Percentiles rank a stretch among this genome's conserved stretches.
These are phyloP conservation scores for Cantharis lateralis DNA, from an alignment of 2,888 invertebrate species.

Conservation along the genomic window DNA sequence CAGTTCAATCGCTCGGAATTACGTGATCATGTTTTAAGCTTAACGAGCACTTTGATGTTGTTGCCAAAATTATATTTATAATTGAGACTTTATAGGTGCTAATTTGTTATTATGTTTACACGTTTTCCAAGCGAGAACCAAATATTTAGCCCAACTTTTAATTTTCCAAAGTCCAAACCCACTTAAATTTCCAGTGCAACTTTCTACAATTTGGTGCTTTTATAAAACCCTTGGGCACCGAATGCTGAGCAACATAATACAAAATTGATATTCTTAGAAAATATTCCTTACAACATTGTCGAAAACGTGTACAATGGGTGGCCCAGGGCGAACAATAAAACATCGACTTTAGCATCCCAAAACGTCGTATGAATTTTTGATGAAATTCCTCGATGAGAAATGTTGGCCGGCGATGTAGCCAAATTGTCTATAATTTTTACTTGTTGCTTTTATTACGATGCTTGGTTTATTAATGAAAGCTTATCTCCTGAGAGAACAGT, in stretches of 20 bases:
- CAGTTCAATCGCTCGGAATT: not conserved
- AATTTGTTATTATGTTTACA: not conserved
- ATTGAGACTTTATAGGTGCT: not conserved
- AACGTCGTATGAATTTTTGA: not conserved
- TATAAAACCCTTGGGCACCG: not conserved
- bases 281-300: not conserved
- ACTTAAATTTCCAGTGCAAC: not conserved
- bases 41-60: not conserved
- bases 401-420: not conserved
- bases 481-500: not conserved
- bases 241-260: not conserved
- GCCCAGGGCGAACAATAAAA: not conserved
- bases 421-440: not conserved
- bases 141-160: not conserved
- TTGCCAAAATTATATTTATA: not conserved
- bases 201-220: not conserved
- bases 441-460: not conserved
- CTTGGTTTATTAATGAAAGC: not conserved
- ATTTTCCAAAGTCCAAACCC: not conserved
- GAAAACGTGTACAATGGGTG: not conserved
- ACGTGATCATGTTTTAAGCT: not conserved
- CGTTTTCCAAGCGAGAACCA: not conserved
- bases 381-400: not conserved
- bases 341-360: not conserved
- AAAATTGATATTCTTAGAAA: not conserved